These are phyloP conservation scores for Camptogramma bilineatum DNA, from an alignment of 2,888 invertebrate species.

Conservation along the genomic window DNA sequence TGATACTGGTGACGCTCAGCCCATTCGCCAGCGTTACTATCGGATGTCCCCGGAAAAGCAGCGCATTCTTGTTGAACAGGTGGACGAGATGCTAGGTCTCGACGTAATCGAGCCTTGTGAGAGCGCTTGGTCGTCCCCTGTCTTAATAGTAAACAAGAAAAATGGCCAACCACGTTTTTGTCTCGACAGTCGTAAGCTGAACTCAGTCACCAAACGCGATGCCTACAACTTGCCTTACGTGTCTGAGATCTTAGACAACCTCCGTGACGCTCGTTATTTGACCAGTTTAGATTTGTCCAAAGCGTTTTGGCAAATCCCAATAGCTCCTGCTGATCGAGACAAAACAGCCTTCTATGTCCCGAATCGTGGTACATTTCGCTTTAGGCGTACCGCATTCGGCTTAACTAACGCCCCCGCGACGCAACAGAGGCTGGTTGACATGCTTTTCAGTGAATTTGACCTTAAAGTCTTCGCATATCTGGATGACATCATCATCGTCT, in stretches of 20 bases:
- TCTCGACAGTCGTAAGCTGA: not conserved
- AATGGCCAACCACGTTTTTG: not conserved
- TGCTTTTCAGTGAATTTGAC: not conserved
- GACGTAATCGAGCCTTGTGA: not conserved
- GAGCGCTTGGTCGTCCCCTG: not conserved
- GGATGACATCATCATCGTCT: not conserved
- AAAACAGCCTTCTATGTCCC: not conserved
- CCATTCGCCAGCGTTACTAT: no score
- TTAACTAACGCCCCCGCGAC: not conserved
- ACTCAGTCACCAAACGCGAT: not conserved
- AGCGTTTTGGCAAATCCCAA: not conserved
- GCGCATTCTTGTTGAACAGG: no score
- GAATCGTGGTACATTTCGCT: not conserved
- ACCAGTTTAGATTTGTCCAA: no score
- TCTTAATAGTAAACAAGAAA: not conserved
- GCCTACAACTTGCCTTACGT: not conserved
- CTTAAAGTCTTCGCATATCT: not conserved
- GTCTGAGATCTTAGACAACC: not conserved
- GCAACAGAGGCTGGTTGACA: not conserved
- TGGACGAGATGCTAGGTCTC: not conserved
- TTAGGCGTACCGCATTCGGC: no score
- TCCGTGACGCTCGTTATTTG: not conserved
- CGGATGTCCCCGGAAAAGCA: no score
- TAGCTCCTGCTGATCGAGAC: not conserved
- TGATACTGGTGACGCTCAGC: no score